Evolutionary conservation across 2,797 vertebrate species (phyloP), one percentile per base, ranked within the genome.

Genomic region (Chelon labrosus): DNA sequence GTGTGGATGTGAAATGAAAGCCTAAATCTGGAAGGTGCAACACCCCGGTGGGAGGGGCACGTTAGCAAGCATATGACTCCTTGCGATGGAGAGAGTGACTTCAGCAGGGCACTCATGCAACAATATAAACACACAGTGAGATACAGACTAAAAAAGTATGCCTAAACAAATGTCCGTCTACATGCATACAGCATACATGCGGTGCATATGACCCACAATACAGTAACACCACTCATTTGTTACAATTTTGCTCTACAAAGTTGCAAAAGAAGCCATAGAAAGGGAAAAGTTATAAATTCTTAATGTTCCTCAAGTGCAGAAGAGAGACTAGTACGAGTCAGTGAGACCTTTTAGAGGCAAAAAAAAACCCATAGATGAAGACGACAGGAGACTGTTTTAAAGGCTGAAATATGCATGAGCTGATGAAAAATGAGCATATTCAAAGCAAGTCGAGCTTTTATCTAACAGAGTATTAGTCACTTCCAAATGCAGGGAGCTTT

Each of bases 401-500:
- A 78, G 39, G 53, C 82, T 92, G 83, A 91, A 92, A 93, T 93
- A 92, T 92, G 79, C 73, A 92, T 90, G 89, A 89, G 77, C 68
- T 85, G 89, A 89, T 90, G 85, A 90, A 86, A 92, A 89, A 90
- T 84, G 59, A 83, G 77, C 81, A 77, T 77, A 88, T 85, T 85
- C 72, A 80, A 88, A 87, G 80, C 82, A 83, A 85, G 85, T 51
- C 37, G 31, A 81, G 68, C 81, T 91, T 90, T 90, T 85, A 93
- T 92, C 84, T 85, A 67, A 77, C 70, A 64, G 79, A 77, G 77
- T 85, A 87, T 92, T 84, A 85, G 66, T 77, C 70, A 59, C 66
- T 75, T 64, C 27, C 31, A 54, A 88, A 85, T 56, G 70, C 73
- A 82, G 60, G 81, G 70, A 67, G 46, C 66, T 73, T 61, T 55